Conservation (phyloP, 2,113 vertebrate species). For the Tupaia chinensis region DNA sequence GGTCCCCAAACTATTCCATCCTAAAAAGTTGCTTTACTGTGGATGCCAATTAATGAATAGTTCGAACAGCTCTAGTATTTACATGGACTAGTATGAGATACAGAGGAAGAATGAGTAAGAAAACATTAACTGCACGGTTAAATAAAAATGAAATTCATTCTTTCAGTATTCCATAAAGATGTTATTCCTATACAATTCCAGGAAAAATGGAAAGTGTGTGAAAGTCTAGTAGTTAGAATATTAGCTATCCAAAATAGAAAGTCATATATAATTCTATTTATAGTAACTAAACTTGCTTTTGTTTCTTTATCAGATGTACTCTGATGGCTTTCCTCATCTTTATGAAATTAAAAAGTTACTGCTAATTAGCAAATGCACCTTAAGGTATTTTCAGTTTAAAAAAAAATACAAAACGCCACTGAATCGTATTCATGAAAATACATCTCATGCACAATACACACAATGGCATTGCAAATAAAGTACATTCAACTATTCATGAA, state of each 20-base stretch:
- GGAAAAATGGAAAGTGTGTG: conserved; percentile 18
- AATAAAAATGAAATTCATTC: conserved; percentile 57
- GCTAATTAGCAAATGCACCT: conserved; percentile 66
- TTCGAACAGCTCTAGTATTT: background rate
- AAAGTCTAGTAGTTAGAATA: background rate
- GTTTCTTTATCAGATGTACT: conserved; percentile 87
- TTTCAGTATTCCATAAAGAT: background rate
- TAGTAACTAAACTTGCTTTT: conserved; percentile 83
- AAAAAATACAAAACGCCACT: conserved; percentile 15
- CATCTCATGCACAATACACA: background rate
- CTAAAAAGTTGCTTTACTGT: conserved; percentile 3
- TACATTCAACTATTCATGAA: background rate
- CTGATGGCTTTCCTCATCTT: conserved; percentile 87
- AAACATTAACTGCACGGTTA: background rate
- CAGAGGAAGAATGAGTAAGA: conserved; percentile 21
- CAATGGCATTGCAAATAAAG: background rate
- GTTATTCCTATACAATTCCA: background rate
- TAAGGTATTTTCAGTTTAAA: background rate
- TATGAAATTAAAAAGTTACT: conserved; percentile 81
- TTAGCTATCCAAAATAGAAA: background rate
- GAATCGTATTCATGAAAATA: background rate
- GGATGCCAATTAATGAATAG: background rate
- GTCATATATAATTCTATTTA: background rate
- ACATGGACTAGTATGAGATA: background rate
- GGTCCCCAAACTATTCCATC: background rate